Evolutionary conservation across 2,888 invertebrate genomes (phyloP), one percentile per base, ranked within the genome.

Genomic region (Lasioglossum figueresi): DNA sequence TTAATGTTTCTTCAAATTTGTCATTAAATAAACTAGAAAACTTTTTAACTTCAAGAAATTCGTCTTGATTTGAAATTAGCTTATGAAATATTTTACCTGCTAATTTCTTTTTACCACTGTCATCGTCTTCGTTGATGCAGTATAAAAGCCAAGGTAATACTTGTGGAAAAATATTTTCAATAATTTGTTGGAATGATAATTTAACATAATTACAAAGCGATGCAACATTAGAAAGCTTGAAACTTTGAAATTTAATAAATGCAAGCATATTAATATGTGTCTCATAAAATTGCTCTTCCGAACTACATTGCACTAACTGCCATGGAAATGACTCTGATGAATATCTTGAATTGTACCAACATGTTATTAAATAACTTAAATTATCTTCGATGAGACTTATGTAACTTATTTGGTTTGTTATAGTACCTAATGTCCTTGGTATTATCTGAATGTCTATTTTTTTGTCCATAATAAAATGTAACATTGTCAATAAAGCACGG

Each of bases 401-500:
- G 90, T 79, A 95, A 89, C 81, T 90, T 87, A 92, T 83, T 78
- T 89, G 87, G n/a, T 90, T 93, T 1, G 93, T 93, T 5, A 96
- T 94, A 82, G 93, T 93, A 73, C 93, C 91, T 12, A 96, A 93
- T 34, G 96, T 95, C 92, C 95, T 96, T 40, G 94, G 94, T 0
- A 96, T 95, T 59, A 95, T 92, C 31, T 90, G 89, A 77, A 94
- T 93, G 75, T 96, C 95, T 68, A 97, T 92, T 6, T 89, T 85
- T 95, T 96, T 96, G 10, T 95, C 95, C 76, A 95, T 95, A 78
- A 96, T 95, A 56, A 97, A 92, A 91, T 95, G 93, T 27, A 97
- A 93, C 31, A 97, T 92, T 59, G 95, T 94, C 78, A 96, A 95
- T 3, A 97, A 92, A 70, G 96, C 95, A 88, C 95, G 95, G 87